Evolutionary conservation across 2,113 vertebrate genomes (phyloP).

Genomic region (Motacilla tschutschensis): DNA sequence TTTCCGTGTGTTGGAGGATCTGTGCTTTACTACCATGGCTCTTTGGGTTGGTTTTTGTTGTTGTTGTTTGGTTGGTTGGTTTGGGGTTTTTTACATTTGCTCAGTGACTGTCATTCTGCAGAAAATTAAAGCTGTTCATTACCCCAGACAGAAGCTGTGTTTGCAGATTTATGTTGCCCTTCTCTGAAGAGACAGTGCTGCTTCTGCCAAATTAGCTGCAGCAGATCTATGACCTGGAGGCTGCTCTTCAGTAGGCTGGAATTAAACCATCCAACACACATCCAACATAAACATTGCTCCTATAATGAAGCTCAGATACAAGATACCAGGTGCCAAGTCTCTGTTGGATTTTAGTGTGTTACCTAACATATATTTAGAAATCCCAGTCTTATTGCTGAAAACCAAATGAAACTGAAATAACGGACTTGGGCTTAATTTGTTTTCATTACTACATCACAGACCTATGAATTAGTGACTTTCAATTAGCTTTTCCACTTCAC

Average conservation of each 20-base stretch:
- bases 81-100: background rate
- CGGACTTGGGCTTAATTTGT: background rate
- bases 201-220: constrained; percentile 37
- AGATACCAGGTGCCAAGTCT: background rate
- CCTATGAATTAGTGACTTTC: background rate
- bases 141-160: background rate
- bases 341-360: background rate
- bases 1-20: background rate
- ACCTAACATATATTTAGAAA: background rate
- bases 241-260: constrained; percentile 20
- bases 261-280: constrained; percentile 24
- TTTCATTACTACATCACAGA: background rate
- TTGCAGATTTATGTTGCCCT: constrained; percentile 18
- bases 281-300: constrained; percentile 2
- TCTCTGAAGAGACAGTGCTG: constrained; percentile 13
- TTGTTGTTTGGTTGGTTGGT: background rate
- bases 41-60: background rate
- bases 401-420: background rate
- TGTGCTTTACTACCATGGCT: background rate
- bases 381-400: background rate
- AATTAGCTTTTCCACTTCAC: background rate
- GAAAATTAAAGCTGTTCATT: constrained; percentile 24
- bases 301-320: background rate
- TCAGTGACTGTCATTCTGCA: background rate
- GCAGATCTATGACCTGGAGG: constrained; percentile 33